A percentile compares a stretch with the other conserved stretches of the same genome.
phyloP scores from a whole-genome alignment of 2,888 invertebrate genomes.

The Rotaria macrura region DNA sequence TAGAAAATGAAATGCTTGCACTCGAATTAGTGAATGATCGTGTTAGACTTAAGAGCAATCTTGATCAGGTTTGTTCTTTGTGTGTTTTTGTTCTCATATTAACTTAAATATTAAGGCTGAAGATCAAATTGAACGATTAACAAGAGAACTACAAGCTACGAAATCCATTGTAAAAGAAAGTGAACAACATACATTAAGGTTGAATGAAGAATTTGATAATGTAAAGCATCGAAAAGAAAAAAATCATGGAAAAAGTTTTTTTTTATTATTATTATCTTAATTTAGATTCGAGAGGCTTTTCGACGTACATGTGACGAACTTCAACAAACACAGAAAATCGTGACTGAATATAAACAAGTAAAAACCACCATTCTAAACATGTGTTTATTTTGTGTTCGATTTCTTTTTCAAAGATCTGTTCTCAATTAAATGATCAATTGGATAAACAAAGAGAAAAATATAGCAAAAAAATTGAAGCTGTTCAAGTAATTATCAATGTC shows the following conservation, averaged over 20 bases:
- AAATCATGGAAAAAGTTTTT: background rate
- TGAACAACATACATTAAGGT: constrained; percentile 62
- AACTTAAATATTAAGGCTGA: constrained; percentile 44
- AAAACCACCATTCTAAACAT: constrained; percentile 21
- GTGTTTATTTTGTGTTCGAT: background rate
- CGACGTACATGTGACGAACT: constrained; percentile 13
- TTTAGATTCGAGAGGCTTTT: constrained; percentile 24
- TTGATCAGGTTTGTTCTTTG: constrained; percentile 42
- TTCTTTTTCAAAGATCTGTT: constrained; percentile 50
- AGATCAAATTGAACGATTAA: constrained; percentile 50
- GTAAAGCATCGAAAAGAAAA: constrained; percentile 37
- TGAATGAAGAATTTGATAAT: constrained; percentile 58
- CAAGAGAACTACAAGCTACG: constrained; percentile 48
- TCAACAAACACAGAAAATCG: constrained; percentile 17
- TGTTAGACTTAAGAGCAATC: constrained; percentile 54
- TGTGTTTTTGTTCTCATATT: background rate
- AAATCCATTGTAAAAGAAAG: constrained; percentile 56
- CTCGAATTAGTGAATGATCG: constrained; percentile 56
- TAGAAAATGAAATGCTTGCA: constrained; percentile 57
- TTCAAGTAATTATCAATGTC: constrained; percentile 56
- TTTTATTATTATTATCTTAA: background rate
- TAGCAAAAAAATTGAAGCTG: constrained; percentile 57
- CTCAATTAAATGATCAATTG: constrained; percentile 69
- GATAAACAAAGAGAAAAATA: constrained; percentile 66
- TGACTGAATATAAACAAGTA: constrained; percentile 73